Base-by-base conservation (phyloP, 1,140 invertebrate genomes). In the Drosophila nannoptera region DNA sequence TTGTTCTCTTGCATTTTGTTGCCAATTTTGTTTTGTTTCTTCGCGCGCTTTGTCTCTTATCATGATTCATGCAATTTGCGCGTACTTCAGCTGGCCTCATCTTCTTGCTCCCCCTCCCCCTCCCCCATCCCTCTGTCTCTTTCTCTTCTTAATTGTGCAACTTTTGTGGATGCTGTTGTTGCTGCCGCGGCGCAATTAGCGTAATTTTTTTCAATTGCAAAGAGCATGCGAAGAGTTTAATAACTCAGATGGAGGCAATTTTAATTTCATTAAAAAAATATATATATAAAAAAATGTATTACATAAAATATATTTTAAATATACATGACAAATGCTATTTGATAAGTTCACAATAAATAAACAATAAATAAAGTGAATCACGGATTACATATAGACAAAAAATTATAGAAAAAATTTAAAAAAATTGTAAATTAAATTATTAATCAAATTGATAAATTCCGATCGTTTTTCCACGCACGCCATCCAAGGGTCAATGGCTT, bases 21-120 rank as follows among this genome's bases (percentile, higher is more conserved):
- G 31, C 31, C 50, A 58, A 32, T 65, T 50, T 33, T 38, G 32
- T 40, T 40, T 58, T 29, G 9, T 29, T 22, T 54, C 55, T 8
- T 56, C 45, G 58, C n/a, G 58, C n/a, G 50, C 56, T 36, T 32
- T 50, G 43, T 48, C 11, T 49, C 8, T 52, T 69, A 54, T 55
- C 52, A 71, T 45, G 53, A 74, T 46, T 72, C 40, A 66, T 55
- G 60, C 54, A 69, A 63, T 58, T 73, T 52, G 12, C 33, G 29
- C 22, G 14, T 56, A 33, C 33, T 33, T 48, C 40, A 14, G 40
- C 22, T 22, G 8, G 35, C 8, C 14, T 5, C 14, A 12, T 6
- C 12, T 40, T 14, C 14, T 55, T 66, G 0, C 12, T 5, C 33
- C 22, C 22, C 3, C 22, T 22, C 22, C 3, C 22, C 3, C 22